Percentiles rank a stretch among this genome's conserved stretches.
Conservation (phyloP, 2,113 vertebrate genomes). For the Boulengeromyrus knoepffleri region DNA sequence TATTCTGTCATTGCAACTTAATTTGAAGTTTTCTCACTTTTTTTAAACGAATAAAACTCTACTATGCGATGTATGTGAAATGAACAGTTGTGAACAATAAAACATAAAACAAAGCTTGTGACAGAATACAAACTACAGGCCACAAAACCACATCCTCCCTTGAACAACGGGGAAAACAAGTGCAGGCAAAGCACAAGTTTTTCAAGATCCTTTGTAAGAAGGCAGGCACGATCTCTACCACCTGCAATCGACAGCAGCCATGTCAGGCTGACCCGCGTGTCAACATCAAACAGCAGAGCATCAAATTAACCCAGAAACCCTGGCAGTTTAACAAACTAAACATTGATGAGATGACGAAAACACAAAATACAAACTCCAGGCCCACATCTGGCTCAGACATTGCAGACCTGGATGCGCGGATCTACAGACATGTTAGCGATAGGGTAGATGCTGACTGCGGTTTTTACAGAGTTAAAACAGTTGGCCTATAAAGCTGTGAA, state of each 20-base stretch:
- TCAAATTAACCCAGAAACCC: background rate
- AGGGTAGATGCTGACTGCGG: background rate
- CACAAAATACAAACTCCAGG: background rate
- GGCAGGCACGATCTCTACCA: background rate
- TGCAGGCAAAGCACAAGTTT: background rate
- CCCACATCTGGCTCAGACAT: background rate
- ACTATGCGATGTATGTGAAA: background rate
- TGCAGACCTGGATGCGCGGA: background rate
- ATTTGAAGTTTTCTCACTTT: background rate
- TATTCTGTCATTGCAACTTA: background rate
- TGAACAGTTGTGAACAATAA: background rate
- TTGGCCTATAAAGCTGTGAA: background rate
- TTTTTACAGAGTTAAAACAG: background rate
- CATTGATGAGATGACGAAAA: background rate
- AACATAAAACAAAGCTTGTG: background rate
- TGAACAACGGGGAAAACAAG: background rate
- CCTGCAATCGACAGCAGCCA: background rate
- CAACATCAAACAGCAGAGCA: background rate
- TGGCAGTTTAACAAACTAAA: background rate
- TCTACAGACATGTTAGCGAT: background rate
- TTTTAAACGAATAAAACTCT: background rate
- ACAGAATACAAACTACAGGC: background rate
- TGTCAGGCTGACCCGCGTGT: background rate
- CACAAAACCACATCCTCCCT: slow-evolving; percentile 22
- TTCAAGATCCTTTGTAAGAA: background rate